These are phyloP conservation scores for Colostygia pectinataria DNA, from an alignment of 2,888 invertebrate species.

Conservation along the genomic window DNA sequence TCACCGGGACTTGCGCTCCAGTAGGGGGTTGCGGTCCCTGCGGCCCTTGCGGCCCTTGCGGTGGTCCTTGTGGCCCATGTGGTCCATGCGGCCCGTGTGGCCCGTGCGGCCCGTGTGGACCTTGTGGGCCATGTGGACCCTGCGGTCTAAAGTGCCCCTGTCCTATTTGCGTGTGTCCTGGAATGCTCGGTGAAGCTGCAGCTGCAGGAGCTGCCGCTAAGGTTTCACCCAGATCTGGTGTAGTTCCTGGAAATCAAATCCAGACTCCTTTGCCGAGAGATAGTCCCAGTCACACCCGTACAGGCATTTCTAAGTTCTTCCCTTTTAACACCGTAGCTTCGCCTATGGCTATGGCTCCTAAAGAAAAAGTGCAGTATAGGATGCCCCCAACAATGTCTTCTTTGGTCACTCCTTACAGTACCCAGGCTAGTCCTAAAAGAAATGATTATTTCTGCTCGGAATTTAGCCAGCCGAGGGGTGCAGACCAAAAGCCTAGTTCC, in stretches of 20 bases:
- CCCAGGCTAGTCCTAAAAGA: constrained; percentile 19
- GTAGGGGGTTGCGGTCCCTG: constrained; percentile 35
- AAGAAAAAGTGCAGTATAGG: constrained; percentile 15
- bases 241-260: constrained; percentile 27
- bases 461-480: not conserved
- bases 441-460: not conserved
- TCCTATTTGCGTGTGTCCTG: constrained; percentile 29
- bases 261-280: constrained; percentile 22
- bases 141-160: constrained; percentile 33
- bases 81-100: constrained; percentile 12
- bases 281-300: constrained; percentile 4
- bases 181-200: constrained; percentile 10
- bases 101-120: constrained; percentile 13
- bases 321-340: constrained; percentile 40
- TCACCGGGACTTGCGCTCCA: constrained; percentile 52
- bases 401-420: constrained; percentile 37
- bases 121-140: constrained; percentile 13
- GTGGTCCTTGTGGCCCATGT: constrained; percentile 18
- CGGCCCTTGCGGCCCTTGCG: constrained; percentile 37
- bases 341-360: constrained; percentile 18
- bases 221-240: constrained; percentile 15
- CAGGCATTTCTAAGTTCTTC: constrained; percentile 47
- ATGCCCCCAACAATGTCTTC: constrained; percentile 24
- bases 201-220: constrained; percentile 2
- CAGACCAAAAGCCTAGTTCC: constrained; percentile 1